Base-by-base conservation (phyloP, 1,140 invertebrate genomes). In the Arctopsyche grandis region DNA sequence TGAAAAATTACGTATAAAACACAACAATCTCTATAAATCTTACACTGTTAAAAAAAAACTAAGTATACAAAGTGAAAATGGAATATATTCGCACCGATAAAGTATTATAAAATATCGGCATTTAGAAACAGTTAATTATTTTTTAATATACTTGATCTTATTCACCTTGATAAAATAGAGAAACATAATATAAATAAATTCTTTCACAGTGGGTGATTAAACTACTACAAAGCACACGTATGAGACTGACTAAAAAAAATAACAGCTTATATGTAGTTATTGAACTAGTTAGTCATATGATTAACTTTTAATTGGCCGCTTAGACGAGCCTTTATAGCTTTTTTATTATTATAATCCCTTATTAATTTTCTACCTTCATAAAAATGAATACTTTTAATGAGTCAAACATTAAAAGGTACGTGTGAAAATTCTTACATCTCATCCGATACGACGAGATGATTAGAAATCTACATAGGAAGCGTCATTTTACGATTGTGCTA, bases 351-450 rank as follows among this genome's bases (percentile, higher is more conserved):
- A 52, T 52, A 16, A 52, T 52, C 48, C 48, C 48, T 52, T 52
- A 52, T 52, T 52, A 52, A 52, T 52, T 52, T 52, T 52, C 48
- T 4, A 14, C 22, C 10, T 26, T n/a, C 1, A 26, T 22, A 9
- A 66, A 26, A 22, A 63, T 9, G 5, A n/a, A 60, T 3, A 60
- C 56, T 9, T 60, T 26, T 24, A 26, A 12, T 10, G 5, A 66
- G 24, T 22, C 21, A 29, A 26, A 22, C 26, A 26, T 12, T 26
- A 21, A 19, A 60, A 21, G 21, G 22, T 60, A 66, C 63, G 63
- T 66, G 63, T 66, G 63, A 66, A 66, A 66, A 66, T 66, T 26
- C 22, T 66, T 66, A 22, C 21, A 66, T 26, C 63, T 66, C 21
- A n/a, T 12, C 22, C 26, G 26, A 66, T 66, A n/a, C 19, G 19